These are phyloP conservation scores for Leptopilina clavipes DNA, from an alignment of 1,140 invertebrate species.

Conservation along the genomic window DNA sequence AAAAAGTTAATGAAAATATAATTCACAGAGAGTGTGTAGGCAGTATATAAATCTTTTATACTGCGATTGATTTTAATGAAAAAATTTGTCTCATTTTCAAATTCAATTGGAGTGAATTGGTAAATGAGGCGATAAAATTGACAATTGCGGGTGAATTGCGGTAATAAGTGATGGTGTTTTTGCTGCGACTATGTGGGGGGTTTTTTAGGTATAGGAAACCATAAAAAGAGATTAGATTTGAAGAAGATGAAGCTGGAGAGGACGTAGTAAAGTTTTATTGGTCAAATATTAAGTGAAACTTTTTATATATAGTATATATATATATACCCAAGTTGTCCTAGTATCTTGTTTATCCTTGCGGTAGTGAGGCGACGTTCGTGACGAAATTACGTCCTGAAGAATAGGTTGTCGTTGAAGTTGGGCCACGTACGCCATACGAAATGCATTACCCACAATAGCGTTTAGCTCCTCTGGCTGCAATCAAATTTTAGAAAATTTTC, in stretches of 20 bases:
- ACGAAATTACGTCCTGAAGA: conserved; percentile 75
- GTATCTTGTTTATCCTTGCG: conserved; percentile 70
- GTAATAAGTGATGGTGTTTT: conserved; percentile 6
- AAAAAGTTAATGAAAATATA: not conserved
- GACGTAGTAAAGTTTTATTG: conserved; percentile 37
- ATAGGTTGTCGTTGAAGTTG: conserved; percentile 83
- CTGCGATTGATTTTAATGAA: not conserved
- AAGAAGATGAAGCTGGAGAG: conserved; percentile 26
- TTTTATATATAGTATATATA: conserved; percentile 45
- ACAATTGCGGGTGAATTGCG: not conserved
- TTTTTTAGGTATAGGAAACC: conserved; percentile 31
- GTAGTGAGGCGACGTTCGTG: conserved; percentile 70
- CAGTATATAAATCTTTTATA: not conserved
- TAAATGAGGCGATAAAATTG: conserved; percentile 23
- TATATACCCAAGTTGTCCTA: conserved; percentile 75
- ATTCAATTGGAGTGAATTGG: conserved; percentile 7
- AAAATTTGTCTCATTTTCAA: not conserved
- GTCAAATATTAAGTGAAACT: conserved; percentile 36
- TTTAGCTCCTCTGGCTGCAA: conserved; percentile 91
- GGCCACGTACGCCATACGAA: conserved; percentile 92
- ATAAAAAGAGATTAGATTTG: conserved; percentile 44
- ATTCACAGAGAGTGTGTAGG: not conserved
- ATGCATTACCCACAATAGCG: conserved; percentile 91
- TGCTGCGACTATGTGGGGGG: not conserved
- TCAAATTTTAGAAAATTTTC: conserved; percentile 44